Evolutionary conservation across 2,797 vertebrate genomes (phyloP).

Genomic region (Ciconia nigra): DNA sequence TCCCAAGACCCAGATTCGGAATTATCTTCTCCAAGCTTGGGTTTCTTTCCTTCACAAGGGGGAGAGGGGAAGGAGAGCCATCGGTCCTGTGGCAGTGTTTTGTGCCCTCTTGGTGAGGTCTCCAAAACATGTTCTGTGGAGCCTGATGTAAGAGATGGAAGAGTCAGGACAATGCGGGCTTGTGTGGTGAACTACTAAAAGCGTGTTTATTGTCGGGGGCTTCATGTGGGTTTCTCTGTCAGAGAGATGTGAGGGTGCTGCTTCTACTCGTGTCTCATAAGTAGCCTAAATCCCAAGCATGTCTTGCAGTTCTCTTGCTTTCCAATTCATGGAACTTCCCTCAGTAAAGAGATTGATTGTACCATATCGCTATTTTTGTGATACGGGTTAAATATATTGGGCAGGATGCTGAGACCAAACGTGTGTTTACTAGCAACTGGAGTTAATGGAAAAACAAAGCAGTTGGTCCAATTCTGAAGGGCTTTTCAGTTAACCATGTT

Average conservation of each 20-base stretch:
- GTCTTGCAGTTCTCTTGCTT: neutral
- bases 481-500: slow-evolving; percentile 40
- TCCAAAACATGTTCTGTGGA: neutral
- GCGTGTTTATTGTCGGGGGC: neutral
- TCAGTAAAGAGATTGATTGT: neutral
- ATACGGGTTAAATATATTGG: neutral
- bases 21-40: neutral
- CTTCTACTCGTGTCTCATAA: neutral
- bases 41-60: neutral
- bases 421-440: slow-evolving; percentile 47
- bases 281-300: neutral
- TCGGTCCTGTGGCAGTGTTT: rapidly evolving
- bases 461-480: neutral
- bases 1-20: neutral
- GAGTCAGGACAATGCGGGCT: neutral
- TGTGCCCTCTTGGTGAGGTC: neutral
- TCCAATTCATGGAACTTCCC: neutral
- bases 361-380: neutral
- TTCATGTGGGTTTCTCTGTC: neutral
- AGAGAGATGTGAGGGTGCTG: neutral
- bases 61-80: neutral
- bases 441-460: slow-evolving; percentile 49
- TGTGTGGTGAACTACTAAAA: neutral
- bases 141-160: neutral
- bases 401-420: neutral